Conservation (phyloP, 2,797 vertebrate genomes). For the Threskiornis aethiopicus region DNA sequence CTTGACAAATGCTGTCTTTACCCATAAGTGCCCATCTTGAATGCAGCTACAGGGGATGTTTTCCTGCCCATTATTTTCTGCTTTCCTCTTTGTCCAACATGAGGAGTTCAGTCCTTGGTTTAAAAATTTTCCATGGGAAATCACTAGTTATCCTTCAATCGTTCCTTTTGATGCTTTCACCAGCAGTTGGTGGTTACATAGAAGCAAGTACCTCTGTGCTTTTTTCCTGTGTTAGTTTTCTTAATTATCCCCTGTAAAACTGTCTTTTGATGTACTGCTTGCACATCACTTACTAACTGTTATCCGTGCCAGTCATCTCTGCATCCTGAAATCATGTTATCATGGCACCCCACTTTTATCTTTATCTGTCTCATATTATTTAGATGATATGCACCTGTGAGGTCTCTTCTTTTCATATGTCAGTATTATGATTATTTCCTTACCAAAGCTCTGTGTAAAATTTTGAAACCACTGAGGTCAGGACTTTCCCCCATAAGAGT, state of each 20-base stretch:
- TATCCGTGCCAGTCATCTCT: not conserved
- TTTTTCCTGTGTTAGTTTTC: not conserved
- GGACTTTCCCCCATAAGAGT: not conserved
- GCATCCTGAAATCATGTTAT: not conserved
- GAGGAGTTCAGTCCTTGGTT: not conserved
- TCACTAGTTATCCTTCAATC: not conserved
- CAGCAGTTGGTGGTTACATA: not conserved
- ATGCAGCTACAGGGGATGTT: not conserved
- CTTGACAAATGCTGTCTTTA: not conserved
- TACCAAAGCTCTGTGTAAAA: not conserved
- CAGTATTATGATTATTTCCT: not conserved
- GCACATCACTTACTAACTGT: not conserved
- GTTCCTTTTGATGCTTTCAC: not conserved
- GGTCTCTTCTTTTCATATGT: not conserved
- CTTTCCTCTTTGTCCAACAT: not conserved
- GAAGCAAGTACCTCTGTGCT: not conserved
- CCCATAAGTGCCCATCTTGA: not conserved
- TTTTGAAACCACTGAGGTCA: not conserved
- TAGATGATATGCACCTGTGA: not conserved
- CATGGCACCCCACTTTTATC: rapidly evolving
- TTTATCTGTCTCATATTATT: not conserved
- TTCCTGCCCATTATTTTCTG: not conserved
- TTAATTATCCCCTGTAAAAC: not conserved
- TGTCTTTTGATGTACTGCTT: not conserved
- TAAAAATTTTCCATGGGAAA: not conserved